Evolutionary conservation across 2,113 vertebrate genomes (phyloP), one percentile per base, ranked within the genome.

Genomic region (Neopipo cinnamomea): DNA sequence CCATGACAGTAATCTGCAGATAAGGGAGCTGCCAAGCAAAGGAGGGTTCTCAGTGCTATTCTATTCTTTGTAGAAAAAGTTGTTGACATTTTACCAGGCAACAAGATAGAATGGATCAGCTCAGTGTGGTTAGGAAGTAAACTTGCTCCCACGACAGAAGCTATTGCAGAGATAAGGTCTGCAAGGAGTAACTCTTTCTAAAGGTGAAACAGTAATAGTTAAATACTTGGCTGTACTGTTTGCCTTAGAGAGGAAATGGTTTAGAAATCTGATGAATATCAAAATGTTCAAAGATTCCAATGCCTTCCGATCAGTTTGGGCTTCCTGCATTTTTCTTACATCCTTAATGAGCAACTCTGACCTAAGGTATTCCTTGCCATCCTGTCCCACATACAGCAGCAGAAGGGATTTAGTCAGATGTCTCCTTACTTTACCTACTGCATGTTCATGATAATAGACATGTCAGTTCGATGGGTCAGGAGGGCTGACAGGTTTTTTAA

Each of bases 1-100:
- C 63, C 84, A 41, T 62, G 65, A 73, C 84, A 91, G 70, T 39
- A 66, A 90, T 73, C 81, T 70, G 47, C 37, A 96, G 92, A 96
- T 92, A 92, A 92, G 72, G 68, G 13, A 93, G 22, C 33, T 66
- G 87, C 68, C 78, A 87, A 77, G 73, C 2, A 6, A 76, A 88
- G 12, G 17, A 80, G 7, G 17, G 11, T 58, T 76, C 49, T 88
- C 44, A 73, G 53, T 66, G 47, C 10, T 79, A 35, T 85, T 90
- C 47, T 46, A 14, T 72, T 12, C 44, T 61, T 53, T 50, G 18
- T 31, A 81, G 41, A 93, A 96, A 90, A 65, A 70, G 12, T 42
- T 39, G 5, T 66, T 74, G 20, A 46, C 0, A 9, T 65, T 95
- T 71, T 75, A 61, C 56, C 50, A 85, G 41, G n/a, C 52, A 79